Evolutionary conservation across 2,888 invertebrate genomes (phyloP).

Genomic region (Cerastis rubricosa): DNA sequence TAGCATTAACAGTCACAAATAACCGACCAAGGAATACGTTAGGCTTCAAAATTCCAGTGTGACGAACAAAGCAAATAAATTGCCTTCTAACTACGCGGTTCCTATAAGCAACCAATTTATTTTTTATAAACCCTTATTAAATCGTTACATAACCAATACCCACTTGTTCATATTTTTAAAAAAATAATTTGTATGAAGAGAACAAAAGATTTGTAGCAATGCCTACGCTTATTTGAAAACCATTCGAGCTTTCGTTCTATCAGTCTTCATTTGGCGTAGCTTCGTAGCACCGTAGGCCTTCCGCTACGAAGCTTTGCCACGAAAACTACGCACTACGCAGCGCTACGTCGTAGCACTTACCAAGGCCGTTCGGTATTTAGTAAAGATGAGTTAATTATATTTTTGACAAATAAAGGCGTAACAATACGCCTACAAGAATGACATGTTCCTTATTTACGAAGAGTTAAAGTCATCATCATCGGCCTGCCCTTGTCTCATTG

Average conservation of each 20-base stretch:
- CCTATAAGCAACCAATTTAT: too few species aligned
- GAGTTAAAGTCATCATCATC: background rate
- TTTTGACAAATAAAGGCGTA: background rate
- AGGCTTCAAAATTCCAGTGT: background rate
- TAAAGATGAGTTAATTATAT: background rate
- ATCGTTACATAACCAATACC: background rate
- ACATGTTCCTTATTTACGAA: background rate
- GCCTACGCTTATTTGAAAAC: background rate
- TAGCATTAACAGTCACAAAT: background rate
- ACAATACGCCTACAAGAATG: background rate
- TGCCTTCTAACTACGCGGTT: background rate
- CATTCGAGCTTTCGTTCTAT: background rate
- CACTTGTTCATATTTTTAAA: background rate
- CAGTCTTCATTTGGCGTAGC: background rate
- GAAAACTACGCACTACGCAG: slow-evolving; percentile 31
- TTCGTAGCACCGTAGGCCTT: slow-evolving; percentile 42
- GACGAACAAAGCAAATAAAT: background rate
- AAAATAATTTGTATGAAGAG: background rate
- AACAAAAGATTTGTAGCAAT: background rate
- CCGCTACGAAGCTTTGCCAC: slow-evolving; percentile 27
- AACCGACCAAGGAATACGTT: background rate
- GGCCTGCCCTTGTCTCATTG: too few species aligned
- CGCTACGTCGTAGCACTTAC: slow-evolving; percentile 1
- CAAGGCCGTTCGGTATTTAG: too few species aligned
- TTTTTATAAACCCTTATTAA: too few species aligned